Evolutionary conservation across 2,888 invertebrate genomes (phyloP), one percentile per base, ranked within the genome.

Genomic region (Ophion slaviceki): DNA sequence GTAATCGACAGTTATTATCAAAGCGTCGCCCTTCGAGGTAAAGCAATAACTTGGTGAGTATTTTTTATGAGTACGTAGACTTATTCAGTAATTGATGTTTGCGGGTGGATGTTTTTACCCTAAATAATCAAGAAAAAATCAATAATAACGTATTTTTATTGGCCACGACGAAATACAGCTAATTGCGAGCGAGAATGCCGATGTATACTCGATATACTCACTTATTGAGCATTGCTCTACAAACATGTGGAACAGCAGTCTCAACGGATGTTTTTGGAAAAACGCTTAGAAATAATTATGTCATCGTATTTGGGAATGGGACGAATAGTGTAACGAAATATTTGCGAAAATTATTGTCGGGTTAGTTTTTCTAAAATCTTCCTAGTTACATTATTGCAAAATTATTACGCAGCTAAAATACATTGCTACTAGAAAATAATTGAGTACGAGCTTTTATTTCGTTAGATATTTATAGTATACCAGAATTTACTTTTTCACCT

Each of bases 151-250:
- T 64, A 70, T 64, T 57, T 80, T 80, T 80, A 80, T 80, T 80
- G 53, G 72, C 72, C 80, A 72, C 72, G 67, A 80, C 57, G 72
- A 80, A 72, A 66, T 74, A 80, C 72, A 80, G 40, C 66, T 59
- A 17, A 3, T 17, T 11, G 53, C 53, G 24, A 66, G 11, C 47
- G 62, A 79, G 28, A 32, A 62, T 70, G 61, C 45, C 32, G 47
- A 36, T 68, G 70, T 45, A 78, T 32, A 36, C 70, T 47, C 40
- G 36, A 36, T 36, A 36, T 36, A 36, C 8, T 40, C 5, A 40
- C 8, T 40, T 8, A 40, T 40, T 40, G 36, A 67, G 36, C 66
- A 66, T 20, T 79, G 14, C 40, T 57, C 14, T 28, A 17, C 45
- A 61, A 61, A 61, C 78, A 47, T 47, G 62, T 36, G 40, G 17